Evolutionary conservation across 2,888 invertebrate genomes (phyloP), one percentile per base, ranked within the genome.

Genomic region (Andrena camellia): DNA sequence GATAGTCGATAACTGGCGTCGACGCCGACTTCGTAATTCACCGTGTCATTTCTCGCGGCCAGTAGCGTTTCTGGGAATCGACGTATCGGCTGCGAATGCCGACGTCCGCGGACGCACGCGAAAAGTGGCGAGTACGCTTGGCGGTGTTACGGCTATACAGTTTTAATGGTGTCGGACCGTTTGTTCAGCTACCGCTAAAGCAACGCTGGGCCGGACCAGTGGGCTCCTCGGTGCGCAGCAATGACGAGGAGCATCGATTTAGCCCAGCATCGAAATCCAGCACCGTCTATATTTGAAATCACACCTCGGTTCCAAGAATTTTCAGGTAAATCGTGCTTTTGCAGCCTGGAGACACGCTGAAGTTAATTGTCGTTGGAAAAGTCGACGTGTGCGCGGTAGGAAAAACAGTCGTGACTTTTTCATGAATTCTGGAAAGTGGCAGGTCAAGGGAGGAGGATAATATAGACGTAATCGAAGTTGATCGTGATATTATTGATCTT

Each of bases 81-180:
- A 71, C 54, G 74, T 64, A 68, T 70, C 33, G 59, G 57, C 64
- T 50, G 31, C 50, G 75, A 29, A 60, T 33, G 29, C 57, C 57
- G 23, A 26, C n/a, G 52, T 26, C 23, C 33, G 54, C 26, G 42
- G 7, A 20, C 2, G 23, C 29, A 26, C 35, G 26, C 66, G 54
- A 70, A 83, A 80, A 75, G 77, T 72, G 75, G 75, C 67, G 72
- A 74, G 73, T 76, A 67, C 54, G 50, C 48, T 35, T 26, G 59
- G 35, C 54, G 48, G 50, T 54, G 52, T 72, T 67, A 62, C 68
- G 31, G 35, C 35, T 52, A 33, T 83, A 59, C 60, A 86, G 79
- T 60, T 83, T 83, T 83, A 86, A 86, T 76, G 71, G 57, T 8
- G 31, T 10, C 75, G 52, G 35, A 42, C 57, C 54, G 73, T 78